These are phyloP conservation scores for Globia sparganii DNA, from an alignment of 2,888 invertebrate species.

Conservation along the genomic window DNA sequence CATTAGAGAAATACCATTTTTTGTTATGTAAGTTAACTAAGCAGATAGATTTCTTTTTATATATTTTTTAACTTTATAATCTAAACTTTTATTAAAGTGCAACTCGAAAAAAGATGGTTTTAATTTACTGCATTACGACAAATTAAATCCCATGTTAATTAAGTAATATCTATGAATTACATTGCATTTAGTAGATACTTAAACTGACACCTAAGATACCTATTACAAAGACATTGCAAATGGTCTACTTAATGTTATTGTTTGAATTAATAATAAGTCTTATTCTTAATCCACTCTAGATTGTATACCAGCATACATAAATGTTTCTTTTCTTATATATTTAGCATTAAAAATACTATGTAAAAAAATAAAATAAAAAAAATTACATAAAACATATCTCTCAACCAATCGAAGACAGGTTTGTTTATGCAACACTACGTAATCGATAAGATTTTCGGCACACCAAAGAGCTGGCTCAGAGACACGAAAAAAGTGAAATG, in stretches of 20 bases:
- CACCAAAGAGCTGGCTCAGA: conserved; percentile 67
- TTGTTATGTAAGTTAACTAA: conserved; percentile 11
- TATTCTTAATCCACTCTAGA: neutral
- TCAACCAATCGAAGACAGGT: conserved; percentile 64
- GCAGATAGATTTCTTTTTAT: neutral
- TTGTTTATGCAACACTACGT: conserved; percentile 73
- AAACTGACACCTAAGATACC: neutral
- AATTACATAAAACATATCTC: conserved; percentile 56
- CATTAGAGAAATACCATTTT: conserved; percentile 11
- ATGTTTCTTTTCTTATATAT: neutral
- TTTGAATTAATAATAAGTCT: neutral
- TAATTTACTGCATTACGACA: neutral
- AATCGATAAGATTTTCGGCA: conserved; percentile 73
- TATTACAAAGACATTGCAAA: neutral
- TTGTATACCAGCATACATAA: neutral
- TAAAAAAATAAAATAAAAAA: conserved; percentile 49
- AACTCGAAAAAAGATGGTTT: neutral
- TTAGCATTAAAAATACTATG: conserved; percentile 21
- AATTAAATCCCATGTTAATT: neutral
- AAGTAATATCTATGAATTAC: neutral
- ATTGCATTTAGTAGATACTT: neutral
- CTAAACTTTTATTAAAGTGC: neutral
- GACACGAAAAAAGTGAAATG: conserved; percentile 79
- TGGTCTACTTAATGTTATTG: neutral
- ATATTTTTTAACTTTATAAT: neutral